phyloP scores from a whole-genome alignment of 1,140 invertebrate species.

The Meloidogyne hapla region DNA sequence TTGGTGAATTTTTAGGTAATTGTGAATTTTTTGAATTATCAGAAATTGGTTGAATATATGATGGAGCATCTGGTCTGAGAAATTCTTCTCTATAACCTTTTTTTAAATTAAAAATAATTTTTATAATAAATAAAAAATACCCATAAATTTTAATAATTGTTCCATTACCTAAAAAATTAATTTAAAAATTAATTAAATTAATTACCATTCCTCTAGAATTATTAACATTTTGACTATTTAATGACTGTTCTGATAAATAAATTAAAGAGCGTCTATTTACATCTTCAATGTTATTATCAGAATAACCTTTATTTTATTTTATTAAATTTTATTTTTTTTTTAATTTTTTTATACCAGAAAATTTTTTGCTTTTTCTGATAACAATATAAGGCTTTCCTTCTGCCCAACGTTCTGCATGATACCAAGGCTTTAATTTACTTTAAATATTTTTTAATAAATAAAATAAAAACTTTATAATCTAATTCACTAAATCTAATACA shows the following conservation, averaged over 20 bases:
- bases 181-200: background rate
- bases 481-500: slow-evolving; percentile 51
- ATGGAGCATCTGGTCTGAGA: slow-evolving; percentile 55
- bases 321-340: background rate
- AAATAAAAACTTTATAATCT: slow-evolving; percentile 40
- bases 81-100: slow-evolving; percentile 50
- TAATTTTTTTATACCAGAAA: slow-evolving; percentile 43
- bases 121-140: slow-evolving; percentile 16
- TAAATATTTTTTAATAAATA: background rate
- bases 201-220: slow-evolving; percentile 52
- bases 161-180: slow-evolving; percentile 44
- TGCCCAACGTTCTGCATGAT: slow-evolving; percentile 58
- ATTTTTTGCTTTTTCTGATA: slow-evolving; percentile 61
- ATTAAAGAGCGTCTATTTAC: slow-evolving; percentile 53
- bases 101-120: background rate
- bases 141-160: slow-evolving; percentile 56
- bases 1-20: slow-evolving; percentile 6
- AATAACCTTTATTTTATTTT: slow-evolving; percentile 46
- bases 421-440: slow-evolving; percentile 60
- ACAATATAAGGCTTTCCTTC: slow-evolving; percentile 57
- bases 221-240: slow-evolving; percentile 47
- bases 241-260: slow-evolving; percentile 52
- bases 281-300: slow-evolving; percentile 57
- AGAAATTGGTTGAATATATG: slow-evolving; percentile 49
- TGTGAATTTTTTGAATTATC: slow-evolving; percentile 15